These are phyloP conservation scores for Agrochola litura DNA, from an alignment of 2,888 invertebrate genomes.

Conservation along the genomic window DNA sequence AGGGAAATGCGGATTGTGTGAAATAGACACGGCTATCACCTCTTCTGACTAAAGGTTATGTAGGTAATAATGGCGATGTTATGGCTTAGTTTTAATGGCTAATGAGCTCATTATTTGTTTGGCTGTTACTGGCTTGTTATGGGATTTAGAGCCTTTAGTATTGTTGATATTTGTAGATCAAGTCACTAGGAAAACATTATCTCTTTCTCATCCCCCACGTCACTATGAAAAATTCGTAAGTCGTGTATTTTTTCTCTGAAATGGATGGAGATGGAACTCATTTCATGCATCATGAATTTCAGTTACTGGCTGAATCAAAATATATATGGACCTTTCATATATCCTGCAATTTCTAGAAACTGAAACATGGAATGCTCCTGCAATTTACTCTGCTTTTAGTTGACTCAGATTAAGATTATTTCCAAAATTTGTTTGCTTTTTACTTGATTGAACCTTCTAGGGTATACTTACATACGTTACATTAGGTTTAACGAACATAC, in stretches of 20 bases:
- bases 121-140: conserved; percentile 26
- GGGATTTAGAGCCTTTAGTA: too few species aligned
- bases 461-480: too few species aligned
- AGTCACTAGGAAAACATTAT: not conserved
- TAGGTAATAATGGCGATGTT: conserved; percentile 41
- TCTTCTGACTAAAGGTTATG: conserved; percentile 49
- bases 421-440: not conserved
- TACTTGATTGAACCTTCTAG: too few species aligned
- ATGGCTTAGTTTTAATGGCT: conserved; percentile 42
- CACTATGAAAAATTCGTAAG: not conserved
- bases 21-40: conserved; percentile 78
- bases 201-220: not conserved
- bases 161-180: not conserved
- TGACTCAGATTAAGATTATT: not conserved
- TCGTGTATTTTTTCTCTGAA: not conserved
- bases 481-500: not conserved
- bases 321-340: too few species aligned
- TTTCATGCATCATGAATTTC: not conserved
- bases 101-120: conserved; percentile 40
- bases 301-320: not conserved
- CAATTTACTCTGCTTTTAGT: not conserved
- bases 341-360: not conserved
- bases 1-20: conserved; percentile 77
- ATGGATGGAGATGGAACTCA: not conserved
- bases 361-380: not conserved